Conservation (phyloP, 2,113 vertebrate species). For the Anser brachyrhynchus region DNA sequence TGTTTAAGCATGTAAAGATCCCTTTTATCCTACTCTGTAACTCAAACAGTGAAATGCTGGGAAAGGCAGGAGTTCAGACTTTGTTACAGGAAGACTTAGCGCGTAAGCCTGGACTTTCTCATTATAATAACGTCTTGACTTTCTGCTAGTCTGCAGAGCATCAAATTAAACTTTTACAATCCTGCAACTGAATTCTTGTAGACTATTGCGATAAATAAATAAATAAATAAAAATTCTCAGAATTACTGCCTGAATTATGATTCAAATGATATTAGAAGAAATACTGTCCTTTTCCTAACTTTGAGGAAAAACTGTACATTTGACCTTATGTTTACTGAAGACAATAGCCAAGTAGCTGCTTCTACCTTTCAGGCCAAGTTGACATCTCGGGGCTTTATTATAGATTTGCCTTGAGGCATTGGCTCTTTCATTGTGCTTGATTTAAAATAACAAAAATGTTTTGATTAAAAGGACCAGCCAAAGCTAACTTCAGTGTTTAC, state of each 20-base stretch:
- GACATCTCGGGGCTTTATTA: neutral
- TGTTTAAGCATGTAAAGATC: neutral
- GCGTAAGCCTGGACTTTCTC: neutral
- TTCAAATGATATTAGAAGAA: neutral
- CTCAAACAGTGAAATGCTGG: neutral
- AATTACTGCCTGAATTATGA: neutral
- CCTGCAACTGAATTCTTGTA: neutral
- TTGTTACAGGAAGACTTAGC: neutral
- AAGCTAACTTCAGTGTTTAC: conserved; percentile 52
- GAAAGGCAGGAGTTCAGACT: neutral
- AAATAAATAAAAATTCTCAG: too few species aligned
- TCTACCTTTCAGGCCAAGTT: neutral
- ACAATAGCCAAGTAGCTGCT: neutral
- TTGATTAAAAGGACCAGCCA: conserved; percentile 57
- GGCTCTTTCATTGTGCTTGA: conserved; percentile 36
- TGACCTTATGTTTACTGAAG: neutral
- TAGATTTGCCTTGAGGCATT: neutral
- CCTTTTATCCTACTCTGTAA: neutral
- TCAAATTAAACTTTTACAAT: neutral
- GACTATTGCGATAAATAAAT: neutral
- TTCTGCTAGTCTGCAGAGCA: neutral
- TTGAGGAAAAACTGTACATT: neutral
- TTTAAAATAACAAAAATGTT: conserved; percentile 34
- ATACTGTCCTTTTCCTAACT: neutral
- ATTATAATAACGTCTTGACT: neutral